These are phyloP conservation scores for Acleris laterana DNA, from an alignment of 2,888 invertebrate genomes.

Conservation along the genomic window DNA sequence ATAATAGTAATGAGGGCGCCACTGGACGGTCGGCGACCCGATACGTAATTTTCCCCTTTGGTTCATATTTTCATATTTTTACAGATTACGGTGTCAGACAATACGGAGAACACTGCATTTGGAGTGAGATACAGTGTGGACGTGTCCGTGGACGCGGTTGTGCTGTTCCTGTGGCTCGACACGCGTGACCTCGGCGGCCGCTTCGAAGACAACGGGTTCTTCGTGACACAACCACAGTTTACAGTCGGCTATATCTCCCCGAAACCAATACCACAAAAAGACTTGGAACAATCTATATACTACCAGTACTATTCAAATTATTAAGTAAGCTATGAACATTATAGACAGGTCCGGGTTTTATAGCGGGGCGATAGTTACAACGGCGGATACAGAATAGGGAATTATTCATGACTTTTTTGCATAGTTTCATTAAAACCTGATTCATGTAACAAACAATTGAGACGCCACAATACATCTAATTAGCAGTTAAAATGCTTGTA, in stretches of 20 bases:
- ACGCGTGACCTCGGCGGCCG: conserved; percentile 79
- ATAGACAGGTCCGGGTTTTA: too few relatives aligned
- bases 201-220: conserved; percentile 92
- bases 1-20: too few relatives aligned
- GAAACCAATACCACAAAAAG: conserved; percentile 46
- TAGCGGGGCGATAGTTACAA: too few relatives aligned
- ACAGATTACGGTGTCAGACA: conserved; percentile 27
- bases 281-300: conserved; percentile 58
- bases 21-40: too few relatives aligned
- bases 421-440: too few relatives aligned
- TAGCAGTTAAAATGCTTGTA: too few relatives aligned
- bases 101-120: neutral
- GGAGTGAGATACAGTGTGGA: conserved; percentile 50
- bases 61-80: neutral
- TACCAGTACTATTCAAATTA: conserved; percentile 66
- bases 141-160: conserved; percentile 76
- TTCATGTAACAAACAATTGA: too few relatives aligned
- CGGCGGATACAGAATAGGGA: too few relatives aligned
- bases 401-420: too few relatives aligned
- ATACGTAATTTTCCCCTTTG: too few relatives aligned
- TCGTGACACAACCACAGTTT: conserved; percentile 62
- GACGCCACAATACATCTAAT: too few relatives aligned
- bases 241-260: conserved; percentile 50
- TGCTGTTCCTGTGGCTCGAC: conserved; percentile 89
- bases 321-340: conserved; percentile 17